These are phyloP conservation scores for human (Homo sapiens) DNA, from an alignment of 2,113 vertebrate species.

Conservation along the genomic window GRCh38 chr5:170229501-170230000, in stretches of 20 bases:
- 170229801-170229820: neutral
- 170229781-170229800: neutral
- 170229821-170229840: neutral
- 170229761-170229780: neutral
- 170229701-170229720: neutral
- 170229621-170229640: neutral
- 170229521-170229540: slow-evolving; percentile 22
- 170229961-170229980: neutral
- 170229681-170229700: neutral
- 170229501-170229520: neutral
- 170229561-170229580: neutral
- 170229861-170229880: neutral
- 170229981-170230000: neutral
- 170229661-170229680: neutral
- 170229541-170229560: neutral
- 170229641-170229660: neutral
- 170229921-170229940: neutral
- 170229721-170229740: neutral
- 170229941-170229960: neutral
- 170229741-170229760: neutral
- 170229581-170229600: neutral
- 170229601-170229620: slow-evolving; percentile 9
- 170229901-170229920: neutral
- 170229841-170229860: neutral
- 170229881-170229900: neutral